Evolutionary conservation across 2,113 vertebrate genomes (phyloP).

Genomic region (Illadopsis cleaveri): DNA sequence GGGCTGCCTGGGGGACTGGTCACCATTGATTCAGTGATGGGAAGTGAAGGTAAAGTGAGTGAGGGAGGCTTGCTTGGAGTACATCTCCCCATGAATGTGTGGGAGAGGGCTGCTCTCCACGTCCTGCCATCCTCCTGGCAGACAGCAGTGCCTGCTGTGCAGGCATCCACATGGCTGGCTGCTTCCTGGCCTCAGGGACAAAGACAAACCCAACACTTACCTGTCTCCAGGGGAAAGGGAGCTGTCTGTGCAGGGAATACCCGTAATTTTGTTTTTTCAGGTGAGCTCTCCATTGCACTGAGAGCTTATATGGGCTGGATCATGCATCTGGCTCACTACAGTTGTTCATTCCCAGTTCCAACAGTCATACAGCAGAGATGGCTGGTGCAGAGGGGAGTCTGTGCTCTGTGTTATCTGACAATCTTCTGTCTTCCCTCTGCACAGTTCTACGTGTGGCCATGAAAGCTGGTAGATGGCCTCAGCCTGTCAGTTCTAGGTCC

Average conservation of each 20-base stretch:
- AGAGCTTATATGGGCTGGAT: not conserved
- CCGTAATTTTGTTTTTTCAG: not conserved
- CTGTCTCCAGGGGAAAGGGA: not conserved
- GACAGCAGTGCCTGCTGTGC: not conserved
- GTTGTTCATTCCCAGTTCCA: not conserved
- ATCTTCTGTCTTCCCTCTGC: not conserved
- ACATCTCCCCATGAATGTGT: rapidly evolving
- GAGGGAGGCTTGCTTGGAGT: not conserved
- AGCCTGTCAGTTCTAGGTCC: not conserved
- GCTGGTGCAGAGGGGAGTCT: not conserved
- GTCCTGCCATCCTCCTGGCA: not conserved
- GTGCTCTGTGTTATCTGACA: not conserved
- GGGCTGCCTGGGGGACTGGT: not conserved
- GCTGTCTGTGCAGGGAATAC: not conserved
- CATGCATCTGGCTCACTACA: not conserved
- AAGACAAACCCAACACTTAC: not conserved
- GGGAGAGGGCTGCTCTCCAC: not conserved
- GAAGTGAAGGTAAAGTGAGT: rapidly evolving
- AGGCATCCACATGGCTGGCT: not conserved
- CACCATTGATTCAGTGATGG: not conserved
- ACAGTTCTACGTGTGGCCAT: rapidly evolving
- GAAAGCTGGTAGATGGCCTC: not conserved
- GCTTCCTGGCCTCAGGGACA: not conserved
- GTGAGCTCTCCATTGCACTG: not conserved
- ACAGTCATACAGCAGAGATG: not conserved